A percentile compares a stretch with the other conserved stretches of the same genome.
Evolutionary conservation across 2,113 vertebrate species (phyloP).

Genomic region (Psittacula cyanocephala): DNA sequence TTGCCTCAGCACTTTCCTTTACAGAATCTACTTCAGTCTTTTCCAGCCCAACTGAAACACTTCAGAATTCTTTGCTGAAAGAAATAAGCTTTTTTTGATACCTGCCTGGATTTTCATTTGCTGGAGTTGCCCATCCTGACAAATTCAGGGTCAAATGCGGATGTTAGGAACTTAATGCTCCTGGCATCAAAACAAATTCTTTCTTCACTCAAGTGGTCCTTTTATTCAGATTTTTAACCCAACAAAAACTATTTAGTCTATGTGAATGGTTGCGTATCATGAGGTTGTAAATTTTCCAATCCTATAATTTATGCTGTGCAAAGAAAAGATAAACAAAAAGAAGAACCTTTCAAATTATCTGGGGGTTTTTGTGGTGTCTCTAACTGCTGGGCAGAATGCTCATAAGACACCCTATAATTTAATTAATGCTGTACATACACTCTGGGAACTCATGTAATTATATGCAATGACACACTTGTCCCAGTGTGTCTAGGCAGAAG

Average conservation of each 20-base stretch:
- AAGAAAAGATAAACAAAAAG: neutral
- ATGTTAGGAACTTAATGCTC: neutral
- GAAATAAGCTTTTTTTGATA: neutral
- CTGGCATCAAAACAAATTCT: neutral
- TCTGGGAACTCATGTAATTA: neutral
- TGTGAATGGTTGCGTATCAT: neutral
- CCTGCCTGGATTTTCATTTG: neutral
- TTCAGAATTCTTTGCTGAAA: neutral
- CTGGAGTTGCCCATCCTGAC: neutral
- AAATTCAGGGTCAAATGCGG: neutral
- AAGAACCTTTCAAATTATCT: neutral
- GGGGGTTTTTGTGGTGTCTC: neutral
- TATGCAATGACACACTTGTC: neutral
- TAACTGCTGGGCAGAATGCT: neutral
- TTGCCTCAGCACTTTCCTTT: conserved; percentile 40
- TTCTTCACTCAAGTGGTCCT: neutral
- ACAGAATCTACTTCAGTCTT: conserved; percentile 11
- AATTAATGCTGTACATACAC: neutral
- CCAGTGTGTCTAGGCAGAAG: neutral
- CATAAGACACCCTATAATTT: neutral
- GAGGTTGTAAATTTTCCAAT: neutral
- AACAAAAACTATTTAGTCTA: neutral
- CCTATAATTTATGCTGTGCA: neutral
- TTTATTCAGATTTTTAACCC: neutral
- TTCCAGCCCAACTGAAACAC: neutral